phyloP scores from a whole-genome alignment of 2,113 vertebrate genomes.

The Syngnathus floridae region DNA sequence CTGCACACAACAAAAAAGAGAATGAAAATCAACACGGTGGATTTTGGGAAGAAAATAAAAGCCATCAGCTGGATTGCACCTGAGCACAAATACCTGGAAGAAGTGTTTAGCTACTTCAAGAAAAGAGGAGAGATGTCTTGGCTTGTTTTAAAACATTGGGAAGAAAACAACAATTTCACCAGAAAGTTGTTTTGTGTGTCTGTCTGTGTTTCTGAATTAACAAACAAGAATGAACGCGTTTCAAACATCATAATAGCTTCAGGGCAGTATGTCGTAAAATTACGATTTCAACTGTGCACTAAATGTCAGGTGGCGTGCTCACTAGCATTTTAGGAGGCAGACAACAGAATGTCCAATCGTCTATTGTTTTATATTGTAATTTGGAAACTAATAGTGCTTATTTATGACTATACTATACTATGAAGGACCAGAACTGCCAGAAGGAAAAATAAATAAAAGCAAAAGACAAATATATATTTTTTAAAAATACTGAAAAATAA shows the following conservation, averaged over 20 bases:
- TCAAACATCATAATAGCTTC: not conserved
- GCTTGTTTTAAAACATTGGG: conserved; percentile 2
- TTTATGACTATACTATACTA: too few relatives aligned
- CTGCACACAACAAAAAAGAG: conserved; percentile 16
- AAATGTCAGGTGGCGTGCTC: not conserved
- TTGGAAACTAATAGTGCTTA: too few relatives aligned
- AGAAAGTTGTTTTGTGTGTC: not conserved
- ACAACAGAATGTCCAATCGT: not conserved
- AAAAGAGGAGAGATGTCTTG: not conserved
- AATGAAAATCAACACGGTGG: conserved; percentile 10
- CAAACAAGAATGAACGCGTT: not conserved
- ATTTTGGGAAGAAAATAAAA: not conserved
- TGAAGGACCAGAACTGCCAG: too few relatives aligned
- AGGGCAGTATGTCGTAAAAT: not conserved
- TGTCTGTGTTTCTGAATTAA: not conserved
- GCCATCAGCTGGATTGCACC: conserved; percentile 8
- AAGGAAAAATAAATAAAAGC: too few relatives aligned
- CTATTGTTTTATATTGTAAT: not conserved
- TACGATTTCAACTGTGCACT: not conserved
- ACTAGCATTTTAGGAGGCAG: not conserved
- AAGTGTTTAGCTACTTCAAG: not conserved
- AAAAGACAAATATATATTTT: too few relatives aligned
- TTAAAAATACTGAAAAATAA: too few relatives aligned
- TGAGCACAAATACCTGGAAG: not conserved
- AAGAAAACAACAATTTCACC: not conserved